Evolutionary conservation across 2,113 vertebrate species (phyloP).

Genomic region (Philantomba maxwellii): DNA sequence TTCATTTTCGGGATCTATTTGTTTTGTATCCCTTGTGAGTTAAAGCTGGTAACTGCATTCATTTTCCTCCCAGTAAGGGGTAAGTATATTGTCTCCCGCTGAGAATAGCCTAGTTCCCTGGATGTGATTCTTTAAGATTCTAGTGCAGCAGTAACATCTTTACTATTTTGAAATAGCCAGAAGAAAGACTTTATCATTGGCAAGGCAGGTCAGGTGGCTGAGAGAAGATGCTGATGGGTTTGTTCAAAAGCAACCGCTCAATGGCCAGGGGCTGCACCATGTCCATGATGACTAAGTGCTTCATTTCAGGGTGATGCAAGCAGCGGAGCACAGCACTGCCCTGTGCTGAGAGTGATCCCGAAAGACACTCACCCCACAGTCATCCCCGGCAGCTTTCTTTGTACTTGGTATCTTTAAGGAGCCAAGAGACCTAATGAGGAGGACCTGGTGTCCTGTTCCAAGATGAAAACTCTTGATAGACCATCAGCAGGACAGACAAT

Average conservation of each 20-base stretch:
- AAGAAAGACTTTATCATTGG: background rate
- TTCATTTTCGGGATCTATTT: slow-evolving; percentile 20
- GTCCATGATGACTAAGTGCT: background rate
- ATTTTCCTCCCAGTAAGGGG: background rate
- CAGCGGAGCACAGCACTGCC: background rate
- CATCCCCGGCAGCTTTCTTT: background rate
- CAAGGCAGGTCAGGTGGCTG: background rate
- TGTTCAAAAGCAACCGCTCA: slow-evolving; percentile 18
- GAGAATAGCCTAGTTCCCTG: background rate
- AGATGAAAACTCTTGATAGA: background rate
- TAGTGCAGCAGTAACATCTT: background rate
- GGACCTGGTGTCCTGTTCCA: background rate
- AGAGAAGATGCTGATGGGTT: background rate
- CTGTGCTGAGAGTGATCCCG: background rate
- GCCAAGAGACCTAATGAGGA: background rate
- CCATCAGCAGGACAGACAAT: background rate
- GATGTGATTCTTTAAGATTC: slow-evolving; percentile 1
- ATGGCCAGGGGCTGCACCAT: background rate
- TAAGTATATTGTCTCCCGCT: background rate
- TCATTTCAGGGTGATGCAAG: background rate
- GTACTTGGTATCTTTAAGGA: background rate
- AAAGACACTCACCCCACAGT: background rate
- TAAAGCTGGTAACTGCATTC: background rate
- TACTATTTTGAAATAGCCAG: background rate
- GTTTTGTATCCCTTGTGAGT: slow-evolving; percentile 16